Conservation (phyloP, 2,113 vertebrate species). For the Ammodytes marinus region DNA sequence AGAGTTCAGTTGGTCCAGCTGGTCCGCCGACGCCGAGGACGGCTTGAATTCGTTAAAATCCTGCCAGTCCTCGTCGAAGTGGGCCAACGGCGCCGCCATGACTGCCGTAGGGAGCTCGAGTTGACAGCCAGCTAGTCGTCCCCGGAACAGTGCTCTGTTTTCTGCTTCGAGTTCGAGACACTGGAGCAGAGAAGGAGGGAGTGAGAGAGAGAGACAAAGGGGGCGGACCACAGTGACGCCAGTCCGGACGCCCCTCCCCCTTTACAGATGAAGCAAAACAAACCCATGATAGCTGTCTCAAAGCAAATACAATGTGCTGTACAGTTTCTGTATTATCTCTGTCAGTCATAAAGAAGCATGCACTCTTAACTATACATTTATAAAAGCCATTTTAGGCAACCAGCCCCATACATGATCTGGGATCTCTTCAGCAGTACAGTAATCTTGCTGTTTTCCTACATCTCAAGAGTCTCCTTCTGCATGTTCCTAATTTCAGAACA, state of each 20-base stretch:
- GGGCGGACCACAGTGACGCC: constrained; percentile 1
- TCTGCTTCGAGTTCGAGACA: constrained; percentile 26
- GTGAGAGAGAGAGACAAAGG: neutral
- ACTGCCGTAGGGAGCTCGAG: constrained; percentile 60
- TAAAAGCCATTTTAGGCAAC: neutral
- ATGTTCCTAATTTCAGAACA: neutral
- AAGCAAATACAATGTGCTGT: neutral
- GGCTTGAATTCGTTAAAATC: constrained; percentile 96
- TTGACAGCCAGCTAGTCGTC: constrained; percentile 1
- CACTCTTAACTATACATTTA: neutral
- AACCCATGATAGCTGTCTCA: constrained; percentile 5
- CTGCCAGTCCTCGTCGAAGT: constrained; percentile 96
- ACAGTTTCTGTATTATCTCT: neutral
- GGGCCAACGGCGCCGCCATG: constrained; percentile 92
- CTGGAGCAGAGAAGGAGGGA: neutral
- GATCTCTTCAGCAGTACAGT: neutral
- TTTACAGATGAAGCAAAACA: constrained; percentile 54
- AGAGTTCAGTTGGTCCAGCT: constrained; percentile 83
- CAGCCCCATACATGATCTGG: too few species aligned
- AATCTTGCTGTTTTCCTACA: neutral
- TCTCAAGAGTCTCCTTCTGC: neutral
- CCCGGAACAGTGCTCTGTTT: constrained; percentile 1
- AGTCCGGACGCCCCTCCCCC: fast-evolving
- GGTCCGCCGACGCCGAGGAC: constrained; percentile 71
- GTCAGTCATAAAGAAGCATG: neutral